Base-by-base conservation (phyloP, 2,113 vertebrate species). In the Eurystomus gularis region DNA sequence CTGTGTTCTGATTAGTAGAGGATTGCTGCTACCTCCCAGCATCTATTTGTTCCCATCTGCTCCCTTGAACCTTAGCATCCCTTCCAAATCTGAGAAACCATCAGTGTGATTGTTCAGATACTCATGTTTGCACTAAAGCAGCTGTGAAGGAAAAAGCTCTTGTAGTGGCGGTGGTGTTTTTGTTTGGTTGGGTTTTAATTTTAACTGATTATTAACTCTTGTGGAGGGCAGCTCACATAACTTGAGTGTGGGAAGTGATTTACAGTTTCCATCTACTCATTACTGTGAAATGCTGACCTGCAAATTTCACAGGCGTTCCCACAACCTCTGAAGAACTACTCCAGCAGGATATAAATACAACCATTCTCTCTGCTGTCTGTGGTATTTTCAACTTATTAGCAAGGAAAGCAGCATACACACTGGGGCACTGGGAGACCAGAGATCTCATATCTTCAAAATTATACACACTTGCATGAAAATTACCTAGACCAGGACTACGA, bases 261-360 rank as follows among this genome's bases (percentile, higher is more conserved):
- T 93, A 88, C 82, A 77, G 51, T 71, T 88, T 92, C 89, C 77
- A 87, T 71, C 69, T 90, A 79, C 35, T 94, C 66, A 91, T 91
- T 93, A 82, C 35, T 75, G 69, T 55, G 70, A 82, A 94, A 92
- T 33, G 88, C 83, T 88, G 95, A 97, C 95, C 93, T 91, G 68
- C 76, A 88, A 61, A 92, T 94, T 94, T 80, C 33, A 18, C 77
- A 87, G 75, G 69, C 37, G 0, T 94, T 81, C 65, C 81, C 26
- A 75, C 33, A 88, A 62, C 39, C 52, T 84, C 86, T 82, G 80
- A 92, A 95, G 69, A 71, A 92, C 25, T 82, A 75, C 42, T 94
- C 80, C 69, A 75, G 51, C 37, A 92, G 76, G 76, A 86, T 80
- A 78, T 68, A 96, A 95, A 95, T 78, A 51, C 77, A 86, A 35